Percentiles rank a stretch among this genome's conserved stretches.
These are phyloP conservation scores for Odocoileus hemionus DNA, from an alignment of 2,113 vertebrate species.

Conservation along the genomic window DNA sequence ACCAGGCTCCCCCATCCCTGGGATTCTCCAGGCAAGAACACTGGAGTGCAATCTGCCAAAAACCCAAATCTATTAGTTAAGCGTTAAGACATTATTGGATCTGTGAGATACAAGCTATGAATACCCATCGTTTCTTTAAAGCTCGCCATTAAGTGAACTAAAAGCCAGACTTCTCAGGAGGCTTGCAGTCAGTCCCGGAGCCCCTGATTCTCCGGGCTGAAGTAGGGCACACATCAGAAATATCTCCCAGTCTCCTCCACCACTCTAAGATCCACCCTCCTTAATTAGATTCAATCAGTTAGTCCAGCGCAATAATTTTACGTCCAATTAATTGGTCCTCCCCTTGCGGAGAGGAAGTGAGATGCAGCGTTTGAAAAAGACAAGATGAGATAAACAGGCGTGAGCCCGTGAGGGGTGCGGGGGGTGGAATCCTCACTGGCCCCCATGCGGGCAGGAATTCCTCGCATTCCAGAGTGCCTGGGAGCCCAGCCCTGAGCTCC, in stretches of 20 bases:
- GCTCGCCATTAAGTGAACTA: not conserved
- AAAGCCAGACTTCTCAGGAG: not conserved
- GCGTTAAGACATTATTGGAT: not conserved
- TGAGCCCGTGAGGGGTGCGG: not conserved
- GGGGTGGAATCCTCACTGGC: not conserved
- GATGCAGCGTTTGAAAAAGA: not conserved
- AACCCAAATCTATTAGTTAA: conserved; percentile 21
- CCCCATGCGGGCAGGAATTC: not conserved
- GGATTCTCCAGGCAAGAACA: no score
- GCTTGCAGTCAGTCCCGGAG: not conserved
- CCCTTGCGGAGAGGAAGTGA: not conserved
- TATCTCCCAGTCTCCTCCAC: not conserved
- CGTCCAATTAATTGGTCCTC: not conserved
- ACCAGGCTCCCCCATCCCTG: no score
- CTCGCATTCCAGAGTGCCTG: not conserved
- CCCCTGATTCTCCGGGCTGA: not conserved
- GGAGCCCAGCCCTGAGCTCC: not conserved
- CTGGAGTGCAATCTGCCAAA: not conserved
- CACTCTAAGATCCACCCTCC: not conserved
- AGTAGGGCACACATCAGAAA: not conserved
- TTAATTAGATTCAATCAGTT: not conserved
- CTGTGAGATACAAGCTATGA: not conserved
- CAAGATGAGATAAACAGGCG: not conserved
- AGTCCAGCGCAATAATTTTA: not conserved
- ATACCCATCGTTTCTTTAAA: conserved; percentile 26